Percentiles rank a stretch among this genome's conserved stretches.
Conservation (phyloP, 2,113 vertebrate genomes). For the Oncorhynchus nerka region DNA sequence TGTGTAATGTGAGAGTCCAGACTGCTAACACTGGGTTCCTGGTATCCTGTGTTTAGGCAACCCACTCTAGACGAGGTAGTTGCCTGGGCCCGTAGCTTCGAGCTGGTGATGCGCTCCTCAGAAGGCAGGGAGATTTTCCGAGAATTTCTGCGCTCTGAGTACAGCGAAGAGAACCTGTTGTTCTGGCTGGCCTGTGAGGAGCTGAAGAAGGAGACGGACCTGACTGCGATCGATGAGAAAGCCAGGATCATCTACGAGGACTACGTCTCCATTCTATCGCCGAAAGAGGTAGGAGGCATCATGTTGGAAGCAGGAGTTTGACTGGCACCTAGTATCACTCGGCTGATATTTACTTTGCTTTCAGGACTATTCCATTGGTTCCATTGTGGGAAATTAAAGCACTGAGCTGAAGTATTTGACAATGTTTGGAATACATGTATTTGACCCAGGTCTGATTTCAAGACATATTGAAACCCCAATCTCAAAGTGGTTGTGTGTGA, state of each 20-base stretch:
- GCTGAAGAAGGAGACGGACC: slow-evolving; percentile 88
- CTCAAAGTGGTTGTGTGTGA: neutral
- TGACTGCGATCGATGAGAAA: slow-evolving; percentile 86
- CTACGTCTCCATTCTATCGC: slow-evolving; percentile 97
- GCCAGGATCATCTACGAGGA: slow-evolving; percentile 96
- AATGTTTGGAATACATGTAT: too few relatives aligned
- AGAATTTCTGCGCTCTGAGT: slow-evolving; percentile 95
- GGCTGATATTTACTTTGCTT: too few relatives aligned
- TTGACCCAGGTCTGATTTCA: too few relatives aligned
- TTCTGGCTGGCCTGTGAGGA: slow-evolving; percentile 99
- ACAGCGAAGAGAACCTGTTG: slow-evolving; percentile 97
- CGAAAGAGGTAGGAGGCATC: slow-evolving; percentile 88
- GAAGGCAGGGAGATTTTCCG: slow-evolving; percentile 91
- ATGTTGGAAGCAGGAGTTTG: neutral
- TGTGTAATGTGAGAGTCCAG: neutral
- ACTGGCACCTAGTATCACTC: neutral
- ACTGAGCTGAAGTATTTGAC: too few relatives aligned
- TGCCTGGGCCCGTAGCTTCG: slow-evolving; percentile 96
- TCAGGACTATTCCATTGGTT: too few relatives aligned
- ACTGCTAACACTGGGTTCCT: slow-evolving; percentile 2
- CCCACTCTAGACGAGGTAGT: slow-evolving; percentile 90
- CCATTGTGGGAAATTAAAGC: too few relatives aligned
- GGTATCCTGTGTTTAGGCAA: slow-evolving; percentile 56
- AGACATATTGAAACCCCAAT: too few relatives aligned
- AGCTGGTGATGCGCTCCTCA: slow-evolving; percentile 93